These are phyloP conservation scores for Phalacrocorax carbo DNA, from an alignment of 2,113 vertebrate genomes.

Conservation along the genomic window DNA sequence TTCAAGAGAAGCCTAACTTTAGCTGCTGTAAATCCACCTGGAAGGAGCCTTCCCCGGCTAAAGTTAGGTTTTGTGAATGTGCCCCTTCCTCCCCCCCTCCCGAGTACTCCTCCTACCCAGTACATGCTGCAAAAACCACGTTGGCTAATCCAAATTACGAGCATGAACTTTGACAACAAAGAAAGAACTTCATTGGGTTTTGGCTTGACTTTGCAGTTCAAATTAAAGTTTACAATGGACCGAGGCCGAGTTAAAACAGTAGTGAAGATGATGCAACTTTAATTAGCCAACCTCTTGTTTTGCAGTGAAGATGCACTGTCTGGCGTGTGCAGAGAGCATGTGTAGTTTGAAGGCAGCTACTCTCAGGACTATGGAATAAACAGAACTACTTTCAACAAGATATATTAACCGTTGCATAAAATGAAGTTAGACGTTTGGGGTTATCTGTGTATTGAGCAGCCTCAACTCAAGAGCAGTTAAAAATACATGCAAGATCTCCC, in stretches of 20 bases:
- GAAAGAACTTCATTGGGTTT: neutral
- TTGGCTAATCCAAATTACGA: conserved; percentile 26
- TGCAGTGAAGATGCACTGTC: conserved; percentile 11
- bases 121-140: conserved; percentile 1
- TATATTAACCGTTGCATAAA: neutral
- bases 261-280: neutral
- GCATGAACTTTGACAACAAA: neutral
- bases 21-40: neutral
- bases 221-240: neutral
- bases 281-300: conserved; percentile 25
- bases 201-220: neutral
- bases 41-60: conserved; percentile 9
- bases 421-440: neutral
- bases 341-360: conserved; percentile 49
- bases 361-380: conserved; percentile 56
- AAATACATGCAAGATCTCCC: neutral
- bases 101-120: neutral
- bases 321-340: neutral
- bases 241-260: neutral
- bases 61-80: conserved; percentile 4
- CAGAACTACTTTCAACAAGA: conserved; percentile 6
- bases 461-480: neutral
- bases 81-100: neutral
- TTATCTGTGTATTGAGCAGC: neutral
- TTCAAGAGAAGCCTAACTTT: conserved; percentile 32